Evolutionary conservation across 2,888 invertebrate genomes (phyloP), one percentile per base, ranked within the genome.

Genomic region (Aproaerema taeniolella): DNA sequence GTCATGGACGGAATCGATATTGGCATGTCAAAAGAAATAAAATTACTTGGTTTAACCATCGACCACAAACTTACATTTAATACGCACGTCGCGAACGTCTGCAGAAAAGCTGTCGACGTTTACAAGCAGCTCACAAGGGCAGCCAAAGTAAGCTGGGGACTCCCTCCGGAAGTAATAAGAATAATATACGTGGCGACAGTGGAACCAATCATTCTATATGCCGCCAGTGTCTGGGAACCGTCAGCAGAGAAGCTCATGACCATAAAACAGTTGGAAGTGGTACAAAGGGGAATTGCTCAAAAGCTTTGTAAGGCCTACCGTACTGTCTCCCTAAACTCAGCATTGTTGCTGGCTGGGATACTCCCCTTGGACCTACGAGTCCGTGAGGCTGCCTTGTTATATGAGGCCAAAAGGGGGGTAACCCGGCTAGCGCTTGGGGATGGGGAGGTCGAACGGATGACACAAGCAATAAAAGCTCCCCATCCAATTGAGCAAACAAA

Each of bases 311-410:
- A 3, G 5, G 38, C 38, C 10, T 31, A 43, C 13, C 14, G 38
- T 1, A 39, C 39, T 1, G 31, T 35, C 3, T 38, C 42, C 10
- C 20, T 33, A 8, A 25, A 32, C 16, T 37, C 38, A 1, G 41
- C 41, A 1, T 29, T 41, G 24, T 12, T 35, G 1, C 26, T 41
- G 20, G 15, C 38, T 2, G 38, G 40, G 6, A 10, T 37, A n/a
- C 34, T 40, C 1, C 38, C 39, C 7, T 28, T 41, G 0, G 38
- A 44, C 32, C 38, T 36, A 17, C 9, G 43, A 17, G 6, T 32
- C 1, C 11, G 24, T 6, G 17, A 41, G 28, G 15, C 24, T 16
- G 38, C 36, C 10, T 33, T 9, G n/a, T 11, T 32, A 11, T 34
- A 33, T 11, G 33, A 33, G 24, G 33, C 33, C 8, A 20, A 24